Evolutionary conservation across 2,113 vertebrate genomes (phyloP).

Genomic region (Guaruba guarouba): DNA sequence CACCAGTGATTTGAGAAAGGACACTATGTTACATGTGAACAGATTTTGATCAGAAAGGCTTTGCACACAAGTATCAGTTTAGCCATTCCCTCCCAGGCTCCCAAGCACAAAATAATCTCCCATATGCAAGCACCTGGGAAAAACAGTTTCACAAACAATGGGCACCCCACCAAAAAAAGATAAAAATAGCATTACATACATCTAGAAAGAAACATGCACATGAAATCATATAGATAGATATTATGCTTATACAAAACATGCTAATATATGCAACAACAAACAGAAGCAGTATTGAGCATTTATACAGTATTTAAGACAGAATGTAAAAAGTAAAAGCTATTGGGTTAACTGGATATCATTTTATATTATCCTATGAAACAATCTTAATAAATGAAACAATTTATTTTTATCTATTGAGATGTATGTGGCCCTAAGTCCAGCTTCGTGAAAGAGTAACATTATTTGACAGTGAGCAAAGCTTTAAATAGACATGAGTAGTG

Average conservation of each 20-base stretch:
- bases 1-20: not conserved
- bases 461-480: not conserved
- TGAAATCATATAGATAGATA: not conserved
- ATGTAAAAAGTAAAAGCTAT: not conserved
- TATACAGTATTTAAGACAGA: not conserved
- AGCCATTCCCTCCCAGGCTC: not conserved
- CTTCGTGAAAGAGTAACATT: not conserved
- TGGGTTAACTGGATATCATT: not conserved
- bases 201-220: not conserved
- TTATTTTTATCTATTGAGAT: not conserved
- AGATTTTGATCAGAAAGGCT: not conserved
- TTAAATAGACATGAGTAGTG: not conserved
- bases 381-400: not conserved
- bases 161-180: not conserved
- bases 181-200: not conserved
- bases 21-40: not conserved
- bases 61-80: not conserved
- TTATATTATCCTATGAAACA: not conserved
- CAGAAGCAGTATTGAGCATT: not conserved
- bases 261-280: not conserved
- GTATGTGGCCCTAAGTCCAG: not conserved
- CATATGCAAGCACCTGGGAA: not conserved
- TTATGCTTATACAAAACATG: accelerated
- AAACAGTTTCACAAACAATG: not conserved
- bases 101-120: not conserved